Percentiles rank a stretch among this genome's conserved stretches.
Conservation (phyloP, 1,140 invertebrate species). For the Drosophila yakuba region DNA sequence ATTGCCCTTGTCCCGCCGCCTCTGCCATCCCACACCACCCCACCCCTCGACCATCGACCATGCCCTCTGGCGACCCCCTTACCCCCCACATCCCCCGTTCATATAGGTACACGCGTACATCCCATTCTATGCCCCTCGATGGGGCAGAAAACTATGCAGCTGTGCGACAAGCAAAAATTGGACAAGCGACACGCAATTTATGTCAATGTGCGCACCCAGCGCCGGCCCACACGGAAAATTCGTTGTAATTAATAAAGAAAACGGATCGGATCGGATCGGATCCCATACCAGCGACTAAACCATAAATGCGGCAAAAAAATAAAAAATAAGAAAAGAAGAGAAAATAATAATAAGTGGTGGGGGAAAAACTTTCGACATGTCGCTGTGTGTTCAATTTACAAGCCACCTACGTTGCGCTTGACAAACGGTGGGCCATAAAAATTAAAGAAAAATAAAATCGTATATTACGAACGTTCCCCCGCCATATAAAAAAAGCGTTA, state of each 20-base stretch:
- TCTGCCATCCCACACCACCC: background rate
- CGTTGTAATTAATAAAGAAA: constrained; percentile 78
- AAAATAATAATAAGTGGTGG: background rate
- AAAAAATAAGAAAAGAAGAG: background rate
- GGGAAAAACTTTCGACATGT: constrained; percentile 62
- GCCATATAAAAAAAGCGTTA: background rate
- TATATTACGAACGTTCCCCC: constrained; percentile 57
- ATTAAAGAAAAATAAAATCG: constrained; percentile 83
- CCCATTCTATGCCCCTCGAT: constrained; percentile 6
- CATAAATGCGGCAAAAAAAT: constrained; percentile 24
- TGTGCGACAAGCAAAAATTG: constrained; percentile 83
- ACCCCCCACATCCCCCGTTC: background rate
- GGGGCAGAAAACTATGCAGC: constrained; percentile 67
- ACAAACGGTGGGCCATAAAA: constrained; percentile 76
- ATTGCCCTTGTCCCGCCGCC: constrained; percentile 25
- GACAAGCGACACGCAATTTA: constrained; percentile 83
- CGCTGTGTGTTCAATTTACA: constrained; percentile 69
- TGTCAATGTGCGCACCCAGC: constrained; percentile 79
- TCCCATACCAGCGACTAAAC: constrained; percentile 28
- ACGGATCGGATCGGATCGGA: constrained; percentile 35
- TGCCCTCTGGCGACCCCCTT: background rate
- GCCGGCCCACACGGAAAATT: constrained; percentile 78
- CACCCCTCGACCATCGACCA: no score
- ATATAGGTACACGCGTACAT: background rate
- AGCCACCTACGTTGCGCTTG: constrained; percentile 77